These are phyloP conservation scores for Pollachius pollachius DNA, from an alignment of 2,113 vertebrate genomes.

Conservation along the genomic window DNA sequence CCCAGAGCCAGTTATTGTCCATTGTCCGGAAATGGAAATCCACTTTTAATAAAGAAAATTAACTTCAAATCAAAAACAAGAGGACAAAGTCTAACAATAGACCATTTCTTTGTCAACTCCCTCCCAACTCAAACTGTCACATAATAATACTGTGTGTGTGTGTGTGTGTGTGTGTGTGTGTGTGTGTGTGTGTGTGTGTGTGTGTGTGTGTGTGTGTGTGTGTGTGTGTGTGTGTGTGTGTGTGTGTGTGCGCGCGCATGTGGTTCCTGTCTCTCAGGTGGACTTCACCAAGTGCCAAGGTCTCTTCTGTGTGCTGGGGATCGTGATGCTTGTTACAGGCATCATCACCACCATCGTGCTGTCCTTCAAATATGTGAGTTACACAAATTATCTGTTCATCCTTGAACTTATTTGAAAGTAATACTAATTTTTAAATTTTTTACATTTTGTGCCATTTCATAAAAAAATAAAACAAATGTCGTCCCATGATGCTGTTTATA, in stretches of 20 bases:
- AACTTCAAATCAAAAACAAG: too few relatives aligned
- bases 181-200: neutral
- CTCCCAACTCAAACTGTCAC: too few relatives aligned
- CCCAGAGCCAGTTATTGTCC: too few relatives aligned
- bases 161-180: neutral
- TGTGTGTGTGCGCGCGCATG: neutral
- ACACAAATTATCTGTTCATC: neutral
- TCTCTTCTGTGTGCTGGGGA: conserved; percentile 89
- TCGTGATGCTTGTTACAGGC: conserved; percentile 88
- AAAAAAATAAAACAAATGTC: too few relatives aligned
- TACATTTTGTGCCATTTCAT: too few relatives aligned
- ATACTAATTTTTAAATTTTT: too few relatives aligned
- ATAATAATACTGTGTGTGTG: too few relatives aligned
- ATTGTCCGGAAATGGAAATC: too few relatives aligned
- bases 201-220: neutral
- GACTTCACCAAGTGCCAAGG: conserved; percentile 93
- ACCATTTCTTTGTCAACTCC: too few relatives aligned
- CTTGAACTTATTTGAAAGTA: neutral
- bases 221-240: neutral
- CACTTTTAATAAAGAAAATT: too few relatives aligned
- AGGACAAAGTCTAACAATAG: too few relatives aligned
- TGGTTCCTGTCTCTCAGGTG: conserved; percentile 70
- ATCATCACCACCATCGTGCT: conserved; percentile 87
- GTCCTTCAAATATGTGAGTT: conserved; percentile 91
- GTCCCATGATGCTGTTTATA: too few relatives aligned